Evolutionary conservation across 2,113 vertebrate genomes (phyloP).

Genomic region (Actinemys pallida): DNA sequence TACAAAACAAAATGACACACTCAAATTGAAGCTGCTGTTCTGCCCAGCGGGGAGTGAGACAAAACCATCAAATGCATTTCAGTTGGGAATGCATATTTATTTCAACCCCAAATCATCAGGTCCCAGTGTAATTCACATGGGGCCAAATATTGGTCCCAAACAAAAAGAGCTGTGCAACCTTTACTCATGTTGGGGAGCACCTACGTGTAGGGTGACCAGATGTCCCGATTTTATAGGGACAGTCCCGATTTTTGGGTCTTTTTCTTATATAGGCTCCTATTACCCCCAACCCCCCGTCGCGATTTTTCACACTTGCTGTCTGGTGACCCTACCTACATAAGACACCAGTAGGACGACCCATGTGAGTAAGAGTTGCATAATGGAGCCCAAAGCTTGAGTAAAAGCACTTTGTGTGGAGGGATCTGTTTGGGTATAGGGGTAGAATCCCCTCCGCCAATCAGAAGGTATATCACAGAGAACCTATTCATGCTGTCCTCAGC

Average conservation of each 20-base stretch:
- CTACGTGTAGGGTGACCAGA: neutral
- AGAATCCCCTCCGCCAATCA: fast-evolving
- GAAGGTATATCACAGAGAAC: fast-evolving
- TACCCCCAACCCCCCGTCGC: fast-evolving
- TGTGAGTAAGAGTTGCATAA: fast-evolving
- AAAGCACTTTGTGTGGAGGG: neutral
- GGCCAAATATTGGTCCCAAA: neutral
- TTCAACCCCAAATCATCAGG: slow-evolving; percentile 12
- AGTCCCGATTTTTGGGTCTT: too few species aligned
- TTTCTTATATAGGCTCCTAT: too few species aligned
- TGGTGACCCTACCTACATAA: neutral
- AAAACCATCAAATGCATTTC: slow-evolving; percentile 24
- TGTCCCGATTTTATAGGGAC: too few species aligned
- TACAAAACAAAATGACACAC: neutral
- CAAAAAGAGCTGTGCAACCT: neutral
- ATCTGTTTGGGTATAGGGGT: neutral
- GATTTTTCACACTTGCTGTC: too few species aligned
- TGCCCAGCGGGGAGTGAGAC: neutral
- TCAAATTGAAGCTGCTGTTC: neutral
- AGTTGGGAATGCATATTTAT: slow-evolving; percentile 50
- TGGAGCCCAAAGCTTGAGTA: neutral
- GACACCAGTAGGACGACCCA: neutral
- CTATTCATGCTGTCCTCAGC: neutral
- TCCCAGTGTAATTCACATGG: neutral
- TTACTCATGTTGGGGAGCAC: neutral